A percentile compares a stretch with the other conserved stretches of the same genome.
Conservation (phyloP, 2,797 vertebrate genomes). For the Pyrocephalus nanus region DNA sequence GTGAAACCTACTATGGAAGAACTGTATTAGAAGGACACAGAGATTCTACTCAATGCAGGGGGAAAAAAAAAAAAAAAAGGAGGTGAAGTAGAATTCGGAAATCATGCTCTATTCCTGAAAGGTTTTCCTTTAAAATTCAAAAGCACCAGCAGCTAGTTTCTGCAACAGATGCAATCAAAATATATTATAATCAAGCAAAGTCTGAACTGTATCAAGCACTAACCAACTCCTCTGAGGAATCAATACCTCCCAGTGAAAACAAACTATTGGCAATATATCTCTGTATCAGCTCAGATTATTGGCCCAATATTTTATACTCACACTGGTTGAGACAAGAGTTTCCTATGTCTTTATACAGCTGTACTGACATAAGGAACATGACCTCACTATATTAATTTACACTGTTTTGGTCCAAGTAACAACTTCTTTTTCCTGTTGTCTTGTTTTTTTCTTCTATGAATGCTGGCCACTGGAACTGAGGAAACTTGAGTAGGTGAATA, state of each 20-base stretch:
- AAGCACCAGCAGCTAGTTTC: not conserved
- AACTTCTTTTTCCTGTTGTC: not conserved
- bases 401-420: not conserved
- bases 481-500: not conserved
- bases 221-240: not conserved
- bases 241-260: not conserved
- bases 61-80: not conserved
- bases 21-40: not conserved
- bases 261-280: not conserved
- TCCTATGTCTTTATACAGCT: not conserved
- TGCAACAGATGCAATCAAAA: not conserved
- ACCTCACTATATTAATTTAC: not conserved
- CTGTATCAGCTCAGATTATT: not conserved
- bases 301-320: not conserved
- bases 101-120: not conserved
- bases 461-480: not conserved
- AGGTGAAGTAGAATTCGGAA: not conserved
- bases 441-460: not conserved
- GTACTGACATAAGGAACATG: not conserved
- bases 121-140: not conserved
- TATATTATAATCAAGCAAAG: not conserved
- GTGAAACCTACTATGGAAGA: not conserved
- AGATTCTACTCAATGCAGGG: not conserved
- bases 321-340: not conserved
- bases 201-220: not conserved